A percentile compares a stretch with the other conserved stretches of the same genome.
These are phyloP conservation scores for Augochlora pura DNA, from an alignment of 1,140 invertebrate genomes.

Conservation along the genomic window DNA sequence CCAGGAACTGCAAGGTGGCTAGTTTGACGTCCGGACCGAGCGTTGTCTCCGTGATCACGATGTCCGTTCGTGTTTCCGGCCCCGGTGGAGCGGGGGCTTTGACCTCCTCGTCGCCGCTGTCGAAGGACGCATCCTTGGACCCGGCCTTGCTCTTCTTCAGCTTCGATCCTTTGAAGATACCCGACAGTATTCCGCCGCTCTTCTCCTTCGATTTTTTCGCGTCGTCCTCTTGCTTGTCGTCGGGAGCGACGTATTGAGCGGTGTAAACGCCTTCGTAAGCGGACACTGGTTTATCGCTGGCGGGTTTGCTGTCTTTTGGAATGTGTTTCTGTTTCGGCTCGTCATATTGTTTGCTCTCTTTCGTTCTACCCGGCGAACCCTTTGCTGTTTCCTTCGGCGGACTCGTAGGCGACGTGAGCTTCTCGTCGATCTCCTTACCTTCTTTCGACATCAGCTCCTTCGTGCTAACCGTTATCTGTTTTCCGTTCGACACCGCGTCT, in stretches of 20 bases:
- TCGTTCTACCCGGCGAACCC: slow-evolving; percentile 24
- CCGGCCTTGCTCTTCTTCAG: slow-evolving; percentile 69
- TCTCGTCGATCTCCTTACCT: slow-evolving; percentile 72
- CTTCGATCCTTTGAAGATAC: slow-evolving; percentile 76
- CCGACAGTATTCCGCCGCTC: slow-evolving; percentile 70
- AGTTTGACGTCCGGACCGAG: slow-evolving; percentile 32
- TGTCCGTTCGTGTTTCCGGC: neutral
- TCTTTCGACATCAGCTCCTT: slow-evolving; percentile 70
- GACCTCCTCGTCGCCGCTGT: slow-evolving; percentile 69
- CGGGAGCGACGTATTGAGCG: slow-evolving; percentile 52
- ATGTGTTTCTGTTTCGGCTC: slow-evolving; percentile 12
- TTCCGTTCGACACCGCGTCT: slow-evolving; percentile 52
- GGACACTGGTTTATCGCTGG: slow-evolving; percentile 26
- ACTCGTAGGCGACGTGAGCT: slow-evolving; percentile 1
- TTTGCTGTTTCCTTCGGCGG: slow-evolving; percentile 12
- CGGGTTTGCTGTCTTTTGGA: slow-evolving; percentile 11
- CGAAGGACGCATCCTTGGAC: slow-evolving; percentile 71
- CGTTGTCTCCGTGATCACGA: slow-evolving; percentile 8
- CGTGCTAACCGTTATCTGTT: slow-evolving; percentile 49
- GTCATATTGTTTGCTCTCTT: neutral
- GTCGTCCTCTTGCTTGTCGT: slow-evolving; percentile 68
- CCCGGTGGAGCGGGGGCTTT: slow-evolving; percentile 35
- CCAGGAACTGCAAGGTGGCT: slow-evolving; percentile 57
- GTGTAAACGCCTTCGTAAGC: slow-evolving; percentile 72
- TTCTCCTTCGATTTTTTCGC: slow-evolving; percentile 75